Percentiles rank a stretch among this genome's conserved stretches.
Evolutionary conservation across 2,888 invertebrate genomes (phyloP).

Genomic region (Elysia crispata): DNA sequence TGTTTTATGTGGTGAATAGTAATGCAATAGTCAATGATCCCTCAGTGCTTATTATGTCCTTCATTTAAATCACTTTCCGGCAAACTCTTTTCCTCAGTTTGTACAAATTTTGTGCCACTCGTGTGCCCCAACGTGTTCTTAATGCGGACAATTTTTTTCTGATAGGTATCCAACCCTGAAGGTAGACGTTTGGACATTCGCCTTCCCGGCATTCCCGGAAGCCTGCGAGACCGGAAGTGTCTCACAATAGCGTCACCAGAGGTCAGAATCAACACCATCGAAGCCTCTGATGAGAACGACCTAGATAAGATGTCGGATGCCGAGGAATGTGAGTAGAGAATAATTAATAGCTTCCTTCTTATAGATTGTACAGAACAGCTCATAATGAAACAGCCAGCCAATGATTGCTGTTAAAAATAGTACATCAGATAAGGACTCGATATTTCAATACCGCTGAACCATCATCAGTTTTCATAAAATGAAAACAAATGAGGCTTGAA

Average conservation of each 20-base stretch:
- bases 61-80: no score
- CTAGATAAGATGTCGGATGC: constrained; percentile 37
- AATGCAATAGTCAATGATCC: no score
- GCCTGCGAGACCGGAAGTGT: neutral
- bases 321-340: constrained; percentile 36
- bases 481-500: no score
- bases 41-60: no score
- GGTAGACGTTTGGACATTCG: constrained; percentile 62
- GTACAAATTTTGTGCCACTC: no score
- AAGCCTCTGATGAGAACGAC: constrained; percentile 30
- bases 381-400: no score
- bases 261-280: neutral
- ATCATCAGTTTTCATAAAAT: no score
- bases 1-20: no score
- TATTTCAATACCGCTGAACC: no score
- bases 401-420: no score
- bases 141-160: neutral
- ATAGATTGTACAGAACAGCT: neutral
- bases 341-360: neutral
- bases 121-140: neutral
- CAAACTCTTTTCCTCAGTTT: no score
- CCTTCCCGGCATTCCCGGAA: constrained; percentile 57
- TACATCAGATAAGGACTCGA: no score
- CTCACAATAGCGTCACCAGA: neutral
- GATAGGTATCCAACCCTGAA: constrained; percentile 53